Percentiles rank a stretch among this genome's conserved stretches.
phyloP scores from a whole-genome alignment of 2,888 invertebrate species.

The Leptodirus hochenwartii region DNA sequence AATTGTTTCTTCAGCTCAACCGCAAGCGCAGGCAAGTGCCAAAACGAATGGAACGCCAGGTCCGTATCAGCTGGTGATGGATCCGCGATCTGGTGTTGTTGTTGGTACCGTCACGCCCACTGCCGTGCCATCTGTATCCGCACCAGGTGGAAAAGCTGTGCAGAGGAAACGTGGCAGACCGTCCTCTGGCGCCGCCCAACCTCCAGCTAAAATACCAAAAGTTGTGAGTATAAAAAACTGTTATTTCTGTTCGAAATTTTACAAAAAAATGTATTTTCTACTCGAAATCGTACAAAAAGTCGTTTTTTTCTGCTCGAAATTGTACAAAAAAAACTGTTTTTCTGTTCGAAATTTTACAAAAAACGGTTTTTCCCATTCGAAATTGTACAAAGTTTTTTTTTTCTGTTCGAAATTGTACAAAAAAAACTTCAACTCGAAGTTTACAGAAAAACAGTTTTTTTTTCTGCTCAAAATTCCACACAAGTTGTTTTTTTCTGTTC shows the following conservation, averaged over 20 bases:
- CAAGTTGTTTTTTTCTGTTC: no score
- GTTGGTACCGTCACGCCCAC: slow-evolving; percentile 24
- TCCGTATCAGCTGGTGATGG: slow-evolving; percentile 31
- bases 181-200: slow-evolving; percentile 7
- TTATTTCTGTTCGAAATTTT: background rate
- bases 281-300: background rate
- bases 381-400: no score
- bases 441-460: no score
- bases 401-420: no score
- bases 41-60: no score
- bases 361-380: no score
- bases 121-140: slow-evolving; percentile 5
- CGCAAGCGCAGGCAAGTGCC: no score
- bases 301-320: no score
- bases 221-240: slow-evolving; percentile 8
- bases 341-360: no score
- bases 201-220: slow-evolving; percentile 10
- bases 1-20: slow-evolving; percentile 15
- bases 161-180: slow-evolving; percentile 9
- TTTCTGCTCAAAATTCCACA: no score
- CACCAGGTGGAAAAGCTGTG: slow-evolving; percentile 6
- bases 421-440: no score
- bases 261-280: background rate
- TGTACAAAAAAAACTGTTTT: no score
- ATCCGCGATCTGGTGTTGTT: slow-evolving; percentile 29